Base-by-base conservation (phyloP, 2,113 vertebrate genomes). In the Chaetodon auriga region DNA sequence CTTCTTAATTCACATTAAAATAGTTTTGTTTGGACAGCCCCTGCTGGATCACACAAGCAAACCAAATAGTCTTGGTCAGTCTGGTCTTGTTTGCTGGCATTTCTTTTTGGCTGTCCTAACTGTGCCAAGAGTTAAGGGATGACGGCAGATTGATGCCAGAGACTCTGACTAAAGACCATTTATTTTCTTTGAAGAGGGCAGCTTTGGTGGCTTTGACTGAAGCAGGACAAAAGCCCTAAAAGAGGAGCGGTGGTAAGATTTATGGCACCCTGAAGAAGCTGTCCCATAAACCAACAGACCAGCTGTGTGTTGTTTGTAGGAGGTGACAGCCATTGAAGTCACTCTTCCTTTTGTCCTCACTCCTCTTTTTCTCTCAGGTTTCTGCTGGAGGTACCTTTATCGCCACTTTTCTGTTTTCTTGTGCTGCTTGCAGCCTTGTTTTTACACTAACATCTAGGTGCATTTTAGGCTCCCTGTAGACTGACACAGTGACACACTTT, bases 211-310 rank as follows among this genome's bases (percentile, higher is more conserved):
- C 87, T 91, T 84, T 89, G 78, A 90, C 88, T 76, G 48, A 87
- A 87, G 63, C 21, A 7, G 82, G 87, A 94, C 93, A 95, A 93
- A 94, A 70, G 90, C 72, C 78, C 76, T 91, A 78, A 90, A 93
- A 58, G 9, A 70, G 73, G 83, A 90, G 81, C 38, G 18, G 51
- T 64, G 64, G 55, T 36, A 41, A 90, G 87, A 93, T 94, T 94
- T 94, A 92, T 75, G 90, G 75, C 86, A 4, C 46, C 45, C 45
- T 85, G 86, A 89, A 89, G 80, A 89, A 89, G 85, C 85, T 89
- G 85, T 89, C 87, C 83, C 72, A 83, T 93, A 94, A 94, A 94
- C 82, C 92, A 88, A 77, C 85, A 92, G 86, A 89, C 89, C 93
- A 91, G 94, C 93, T 94, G 93, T 86, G 84, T 87, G 77, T 46